These are phyloP conservation scores for Ctena decussata DNA, from an alignment of 2,888 invertebrate genomes.

Conservation along the genomic window DNA sequence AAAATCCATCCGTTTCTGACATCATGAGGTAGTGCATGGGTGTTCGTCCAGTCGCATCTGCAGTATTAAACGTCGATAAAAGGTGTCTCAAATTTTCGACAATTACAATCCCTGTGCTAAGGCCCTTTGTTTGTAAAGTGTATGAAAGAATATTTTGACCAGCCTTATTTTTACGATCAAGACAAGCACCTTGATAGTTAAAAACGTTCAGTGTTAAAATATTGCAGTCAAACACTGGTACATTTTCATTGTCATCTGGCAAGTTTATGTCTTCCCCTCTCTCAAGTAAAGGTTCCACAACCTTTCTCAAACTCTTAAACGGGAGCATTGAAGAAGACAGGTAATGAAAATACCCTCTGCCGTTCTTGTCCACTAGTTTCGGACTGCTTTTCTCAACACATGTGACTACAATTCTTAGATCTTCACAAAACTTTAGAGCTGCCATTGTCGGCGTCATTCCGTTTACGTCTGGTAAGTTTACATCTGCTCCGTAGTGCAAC, in stretches of 20 bases:
- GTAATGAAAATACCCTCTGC: conserved; percentile 1
- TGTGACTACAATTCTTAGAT: background rate
- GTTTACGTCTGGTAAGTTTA: background rate
- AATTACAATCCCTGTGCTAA: background rate
- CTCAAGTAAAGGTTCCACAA: background rate
- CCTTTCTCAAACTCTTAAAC: too few species aligned
- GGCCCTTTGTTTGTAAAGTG: background rate
- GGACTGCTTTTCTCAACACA: background rate
- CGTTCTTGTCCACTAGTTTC: background rate
- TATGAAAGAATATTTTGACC: background rate
- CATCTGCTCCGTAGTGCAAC: background rate
- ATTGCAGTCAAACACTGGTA: background rate
- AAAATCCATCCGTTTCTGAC: background rate
- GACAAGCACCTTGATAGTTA: background rate
- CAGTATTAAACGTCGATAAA: background rate
- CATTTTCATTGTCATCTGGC: background rate
- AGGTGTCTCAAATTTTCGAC: background rate
- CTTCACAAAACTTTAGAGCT: background rate
- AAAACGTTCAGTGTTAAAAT: background rate
- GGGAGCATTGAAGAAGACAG: background rate
- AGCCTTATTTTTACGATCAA: background rate
- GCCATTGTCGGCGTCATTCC: background rate
- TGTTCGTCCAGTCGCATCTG: background rate
- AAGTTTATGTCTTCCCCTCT: background rate
- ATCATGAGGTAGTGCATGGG: background rate